phyloP scores from a whole-genome alignment of 2,113 vertebrate species.

The Peucedramus taeniatus region DNA sequence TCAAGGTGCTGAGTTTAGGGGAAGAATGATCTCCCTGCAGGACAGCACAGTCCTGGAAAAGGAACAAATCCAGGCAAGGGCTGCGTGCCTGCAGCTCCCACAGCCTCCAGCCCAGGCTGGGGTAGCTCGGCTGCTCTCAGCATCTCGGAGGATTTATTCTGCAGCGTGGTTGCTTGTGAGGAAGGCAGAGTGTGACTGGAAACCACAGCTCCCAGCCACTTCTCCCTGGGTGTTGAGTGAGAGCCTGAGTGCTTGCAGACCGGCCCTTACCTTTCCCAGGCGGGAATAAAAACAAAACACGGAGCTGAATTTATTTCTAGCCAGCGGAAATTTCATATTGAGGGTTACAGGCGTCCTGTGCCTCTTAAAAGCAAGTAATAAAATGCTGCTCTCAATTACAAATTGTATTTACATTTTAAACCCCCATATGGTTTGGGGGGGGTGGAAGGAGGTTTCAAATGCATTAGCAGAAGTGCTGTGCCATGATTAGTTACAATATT shows the following conservation, averaged over 20 bases:
- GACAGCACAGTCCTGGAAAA: neutral
- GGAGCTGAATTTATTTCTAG: conserved; percentile 55
- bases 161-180: neutral
- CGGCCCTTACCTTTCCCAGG: neutral
- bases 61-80: neutral
- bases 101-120: neutral
- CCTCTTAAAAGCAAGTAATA: conserved; percentile 67
- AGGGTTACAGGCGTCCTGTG: conserved; percentile 62
- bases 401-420: conserved; percentile 64
- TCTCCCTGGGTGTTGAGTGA: conserved; percentile 24
- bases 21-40: neutral
- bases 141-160: conserved; percentile 17
- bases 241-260: conserved; percentile 2
- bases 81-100: neutral
- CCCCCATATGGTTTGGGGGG: conserved; percentile 21
- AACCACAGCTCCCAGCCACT: conserved; percentile 40
- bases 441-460: conserved; percentile 3
- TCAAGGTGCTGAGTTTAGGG: rapidly evolving
- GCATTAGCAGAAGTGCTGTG: conserved; percentile 14
- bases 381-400: conserved; percentile 68
- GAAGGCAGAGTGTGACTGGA: neutral
- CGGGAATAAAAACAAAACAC: conserved; percentile 57
- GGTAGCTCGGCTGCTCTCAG: conserved; percentile 10
- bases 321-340: conserved; percentile 66
- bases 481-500: neutral